Conservation (phyloP, 1,140 invertebrate genomes). For the Pseudomyrmex pallidus region DNA sequence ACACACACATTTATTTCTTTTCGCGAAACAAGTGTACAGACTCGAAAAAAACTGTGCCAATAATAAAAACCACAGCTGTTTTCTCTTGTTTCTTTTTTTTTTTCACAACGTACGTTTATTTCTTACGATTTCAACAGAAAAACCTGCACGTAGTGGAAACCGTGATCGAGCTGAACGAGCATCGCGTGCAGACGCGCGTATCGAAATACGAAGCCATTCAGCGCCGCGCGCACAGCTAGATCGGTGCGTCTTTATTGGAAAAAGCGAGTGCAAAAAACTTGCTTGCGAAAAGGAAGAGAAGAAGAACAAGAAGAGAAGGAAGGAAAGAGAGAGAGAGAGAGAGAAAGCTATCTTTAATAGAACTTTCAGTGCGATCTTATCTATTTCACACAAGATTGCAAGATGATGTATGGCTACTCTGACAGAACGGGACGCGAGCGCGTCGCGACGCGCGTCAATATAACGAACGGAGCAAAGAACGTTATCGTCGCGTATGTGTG, state of each 20-base stretch:
- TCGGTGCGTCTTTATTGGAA: neutral
- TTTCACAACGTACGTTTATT: neutral
- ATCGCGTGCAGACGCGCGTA: constrained; percentile 35
- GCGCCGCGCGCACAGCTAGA: neutral
- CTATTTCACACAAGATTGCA: no score
- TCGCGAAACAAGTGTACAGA: no score
- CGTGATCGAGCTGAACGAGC: neutral
- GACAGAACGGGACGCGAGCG: neutral
- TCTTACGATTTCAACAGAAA: neutral
- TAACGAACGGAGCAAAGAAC: neutral
- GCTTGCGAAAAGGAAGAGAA: neutral
- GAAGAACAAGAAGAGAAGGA: no score
- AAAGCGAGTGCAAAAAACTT: neutral
- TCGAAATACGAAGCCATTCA: constrained; percentile 13
- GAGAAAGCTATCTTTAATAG: no score
- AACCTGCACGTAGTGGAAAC: neutral
- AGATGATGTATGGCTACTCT: neutral
- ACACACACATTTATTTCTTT: no score
- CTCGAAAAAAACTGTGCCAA: no score
- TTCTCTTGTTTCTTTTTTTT: neutral
- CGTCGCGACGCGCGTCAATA: neutral
- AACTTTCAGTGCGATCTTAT: no score
- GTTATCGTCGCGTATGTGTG: neutral
- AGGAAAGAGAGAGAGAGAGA: no score
- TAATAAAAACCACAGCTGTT: neutral